Evolutionary conservation across 2,888 invertebrate genomes (phyloP).

Genomic region (Caenorhabditis sp.): DNA sequence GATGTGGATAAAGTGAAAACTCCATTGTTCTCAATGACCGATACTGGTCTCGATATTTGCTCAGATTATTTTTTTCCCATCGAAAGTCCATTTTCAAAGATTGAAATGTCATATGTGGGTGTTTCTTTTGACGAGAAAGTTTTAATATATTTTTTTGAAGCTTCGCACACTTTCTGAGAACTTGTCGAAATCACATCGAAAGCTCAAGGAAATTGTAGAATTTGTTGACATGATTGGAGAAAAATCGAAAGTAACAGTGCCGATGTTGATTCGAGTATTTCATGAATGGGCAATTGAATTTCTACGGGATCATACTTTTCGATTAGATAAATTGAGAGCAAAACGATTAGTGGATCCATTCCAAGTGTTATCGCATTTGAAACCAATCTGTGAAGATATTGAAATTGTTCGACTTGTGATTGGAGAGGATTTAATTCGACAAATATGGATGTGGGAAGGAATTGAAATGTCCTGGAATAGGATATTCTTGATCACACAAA

Average conservation of each 20-base stretch:
- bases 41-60: conserved; percentile 22
- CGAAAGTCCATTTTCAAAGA: conserved; percentile 17
- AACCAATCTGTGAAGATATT: conserved; percentile 16
- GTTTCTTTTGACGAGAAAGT: background rate
- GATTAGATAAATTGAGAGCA: conserved; percentile 18
- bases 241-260: conserved; percentile 21
- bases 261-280: conserved; percentile 23
- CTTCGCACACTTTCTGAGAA: conserved; percentile 25
- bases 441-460: conserved; percentile 37
- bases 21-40: conserved; percentile 22
- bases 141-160: conserved; percentile 12
- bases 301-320: conserved; percentile 25
- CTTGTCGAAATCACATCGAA: conserved; percentile 16
- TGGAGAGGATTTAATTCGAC: conserved; percentile 21
- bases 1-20: conserved; percentile 21
- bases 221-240: conserved; percentile 30
- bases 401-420: conserved; percentile 25
- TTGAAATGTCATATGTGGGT: conserved; percentile 31
- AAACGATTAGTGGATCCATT: conserved; percentile 28
- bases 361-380: conserved; percentile 15
- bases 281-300: conserved; percentile 15
- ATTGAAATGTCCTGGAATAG: conserved; percentile 38
- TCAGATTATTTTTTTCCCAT: conserved; percentile 25
- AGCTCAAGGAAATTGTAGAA: conserved; percentile 18
- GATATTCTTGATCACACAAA: conserved; percentile 20